phyloP scores from a whole-genome alignment of 2,888 invertebrate genomes.

The Epicampocera succincta region DNA sequence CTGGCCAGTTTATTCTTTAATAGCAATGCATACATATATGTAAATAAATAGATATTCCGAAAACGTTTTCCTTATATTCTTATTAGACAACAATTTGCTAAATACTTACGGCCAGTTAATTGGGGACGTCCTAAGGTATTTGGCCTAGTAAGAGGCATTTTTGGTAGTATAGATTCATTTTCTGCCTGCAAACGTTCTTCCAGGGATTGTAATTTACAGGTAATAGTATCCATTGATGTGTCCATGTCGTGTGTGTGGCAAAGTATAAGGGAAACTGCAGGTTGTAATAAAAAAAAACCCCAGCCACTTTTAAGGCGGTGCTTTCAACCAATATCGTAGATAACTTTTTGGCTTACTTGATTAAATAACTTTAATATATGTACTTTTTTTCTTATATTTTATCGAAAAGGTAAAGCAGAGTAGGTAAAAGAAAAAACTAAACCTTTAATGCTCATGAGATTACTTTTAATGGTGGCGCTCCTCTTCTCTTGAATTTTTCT shows the following conservation, averaged over 20 bases:
- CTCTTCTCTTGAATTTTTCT: conserved; percentile 41
- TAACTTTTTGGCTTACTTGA: conserved; percentile 1
- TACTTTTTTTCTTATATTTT: not conserved
- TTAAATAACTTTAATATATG: conserved; percentile 39
- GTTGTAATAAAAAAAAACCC: conserved; percentile 17
- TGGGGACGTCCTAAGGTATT: conserved; percentile 72
- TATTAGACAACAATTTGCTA: not conserved
- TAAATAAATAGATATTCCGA: not conserved
- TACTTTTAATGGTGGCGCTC: conserved; percentile 44
- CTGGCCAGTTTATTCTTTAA: not conserved
- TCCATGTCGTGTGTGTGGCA: conserved; percentile 29
- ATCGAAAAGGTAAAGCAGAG: not conserved
- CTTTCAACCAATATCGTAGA: conserved; percentile 4
- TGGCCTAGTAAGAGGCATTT: conserved; percentile 75
- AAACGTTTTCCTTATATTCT: not conserved
- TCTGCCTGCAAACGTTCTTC: conserved; percentile 88
- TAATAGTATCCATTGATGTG: conserved; percentile 64
- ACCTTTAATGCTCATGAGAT: conserved; percentile 45
- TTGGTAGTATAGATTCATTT: conserved; percentile 80
- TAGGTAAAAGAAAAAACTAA: conserved; percentile 24
- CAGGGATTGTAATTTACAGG: conserved; percentile 88
- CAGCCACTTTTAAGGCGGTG: conserved; percentile 54
- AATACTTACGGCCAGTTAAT: conserved; percentile 68
- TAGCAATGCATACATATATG: not conserved
- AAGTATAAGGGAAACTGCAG: not conserved